Percentiles rank a stretch among this genome's conserved stretches.
Evolutionary conservation across 2,888 invertebrate species (phyloP).

Genomic region (Apomyelois bistriatella): DNA sequence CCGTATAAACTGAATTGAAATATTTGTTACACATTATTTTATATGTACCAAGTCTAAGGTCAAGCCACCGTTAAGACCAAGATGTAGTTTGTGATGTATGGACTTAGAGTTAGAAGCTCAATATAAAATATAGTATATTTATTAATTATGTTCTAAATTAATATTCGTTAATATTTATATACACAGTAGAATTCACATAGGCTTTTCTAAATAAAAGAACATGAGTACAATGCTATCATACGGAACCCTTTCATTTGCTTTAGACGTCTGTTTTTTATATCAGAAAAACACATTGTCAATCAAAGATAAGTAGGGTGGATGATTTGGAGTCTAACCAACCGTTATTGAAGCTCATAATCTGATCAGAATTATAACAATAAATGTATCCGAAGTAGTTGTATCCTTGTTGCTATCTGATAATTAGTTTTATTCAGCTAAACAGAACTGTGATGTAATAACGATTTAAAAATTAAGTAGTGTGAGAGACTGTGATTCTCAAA

Average conservation of each 20-base stretch:
- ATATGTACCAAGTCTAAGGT: no score
- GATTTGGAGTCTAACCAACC: neutral
- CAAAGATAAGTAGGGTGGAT: slow-evolving; percentile 1
- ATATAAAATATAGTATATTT: no score
- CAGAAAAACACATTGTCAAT: slow-evolving; percentile 6
- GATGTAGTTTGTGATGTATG: no score
- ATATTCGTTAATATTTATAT: no score
- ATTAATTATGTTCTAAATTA: no score
- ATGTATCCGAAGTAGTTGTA: neutral
- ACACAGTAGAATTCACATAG: no score
- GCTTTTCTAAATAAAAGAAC: no score
- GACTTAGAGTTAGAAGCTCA: no score
- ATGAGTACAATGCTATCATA: neutral
- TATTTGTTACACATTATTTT: no score
- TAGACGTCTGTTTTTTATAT: neutral
- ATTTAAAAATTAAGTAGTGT: neutral
- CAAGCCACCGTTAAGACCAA: no score
- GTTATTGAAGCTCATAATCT: slow-evolving; percentile 1
- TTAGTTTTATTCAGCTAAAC: neutral
- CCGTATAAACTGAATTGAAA: no score
- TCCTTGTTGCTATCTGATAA: slow-evolving; percentile 2
- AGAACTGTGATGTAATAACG: neutral
- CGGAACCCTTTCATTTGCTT: neutral
- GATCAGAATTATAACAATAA: neutral
- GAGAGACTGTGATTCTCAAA: neutral